Base-by-base conservation (phyloP, 2,888 invertebrate species). In the Stegophylla sp. region DNA sequence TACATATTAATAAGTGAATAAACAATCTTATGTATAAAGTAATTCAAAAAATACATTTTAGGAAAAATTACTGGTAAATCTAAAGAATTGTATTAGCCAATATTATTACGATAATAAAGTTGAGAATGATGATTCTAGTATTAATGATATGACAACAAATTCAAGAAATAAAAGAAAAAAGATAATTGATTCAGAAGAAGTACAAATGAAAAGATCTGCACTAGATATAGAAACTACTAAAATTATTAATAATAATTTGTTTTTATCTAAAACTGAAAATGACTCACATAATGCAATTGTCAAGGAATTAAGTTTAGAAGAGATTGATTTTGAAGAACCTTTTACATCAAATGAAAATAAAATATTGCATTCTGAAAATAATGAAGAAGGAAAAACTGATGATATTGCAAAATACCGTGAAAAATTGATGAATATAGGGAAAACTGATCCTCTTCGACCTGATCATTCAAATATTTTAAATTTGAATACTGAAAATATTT, bases 41-140 rank as follows among this genome's bases (percentile, higher is more conserved):
- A n/a, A n/a, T n/a, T 23, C 23, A 28, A 73, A 45, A 12, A 28
- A 3, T 61, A 1, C 20, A 63, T 79, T 83, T 81, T 53, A 83
- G 83, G 83, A 83, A 26, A 82, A 64, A 26, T 79, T 82, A 43
- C 15, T 82, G 34, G 63, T 64, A n/a, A 66, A 71, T 63, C 56
- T 82, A 23, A 77, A 82, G n/a, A 79, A 82, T 4, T 61, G 77
- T 20, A 82, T 82, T 26, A 73, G 23, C 41, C 15, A 73, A 12
- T 63, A 82, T 64, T 82, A 79, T 74, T 82, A 79, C 61, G 20
- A 64, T 53, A 34, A 69, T 48, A 34, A 20, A 17, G 34, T 41
- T 48, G 45, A 48, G 15, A 45, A 71, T 20, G 45, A 51, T 41
- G 23, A 28, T 41, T 20, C 10, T 34, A n/a, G n/a, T 53, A 43